Evolutionary conservation across 2,797 vertebrate genomes (phyloP), one percentile per base, ranked within the genome.

Genomic region (Sebastes vulpes): DNA sequence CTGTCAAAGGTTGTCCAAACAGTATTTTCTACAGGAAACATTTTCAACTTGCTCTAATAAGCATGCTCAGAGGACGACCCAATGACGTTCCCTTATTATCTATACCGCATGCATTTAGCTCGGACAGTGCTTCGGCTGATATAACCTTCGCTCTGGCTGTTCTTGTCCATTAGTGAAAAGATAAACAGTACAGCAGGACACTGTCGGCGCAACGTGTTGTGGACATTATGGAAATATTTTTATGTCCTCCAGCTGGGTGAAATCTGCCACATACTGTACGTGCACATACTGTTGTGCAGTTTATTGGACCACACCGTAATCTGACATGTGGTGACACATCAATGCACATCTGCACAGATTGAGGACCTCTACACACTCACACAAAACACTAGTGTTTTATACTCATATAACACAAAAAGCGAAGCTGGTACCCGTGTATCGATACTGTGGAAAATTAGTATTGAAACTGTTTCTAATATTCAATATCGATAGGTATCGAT

Each of bases 1-100:
- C 73, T 20, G 29, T 71, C 46, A 72, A 70, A 88, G 72, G 83
- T 56, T 79, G 52, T 83, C 65, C 70, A 85, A 86, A 91, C 84
- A 86, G 2, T 35, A 18, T 84, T 77, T 90, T 75, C 38, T 23
- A 7, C 38, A 38, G 64, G 18, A 91, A 53, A 81, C 58, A 70
- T 46, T 85, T 84, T 75, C 50, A 58, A 52, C 69, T 57, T 35
- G 26, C 75, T 70, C 20, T 70, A 88, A 81, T 81, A 64, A 65
- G 72, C 53, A 35, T 12, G 32, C 58, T 63, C 50, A 72, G 76
- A 83, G 87, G 83, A 89, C 50, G 4, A 53, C 3, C 60, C 75
- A 84, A 66, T 52, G 74, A 77, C 73, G 26, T 35, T 35, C 25
- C 53, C 68, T 83, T 32, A 82, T 85, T 82, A 89, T 82, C 48